Conservation (phyloP, 2,113 vertebrate genomes). For the Diadophis punctatus region DNA sequence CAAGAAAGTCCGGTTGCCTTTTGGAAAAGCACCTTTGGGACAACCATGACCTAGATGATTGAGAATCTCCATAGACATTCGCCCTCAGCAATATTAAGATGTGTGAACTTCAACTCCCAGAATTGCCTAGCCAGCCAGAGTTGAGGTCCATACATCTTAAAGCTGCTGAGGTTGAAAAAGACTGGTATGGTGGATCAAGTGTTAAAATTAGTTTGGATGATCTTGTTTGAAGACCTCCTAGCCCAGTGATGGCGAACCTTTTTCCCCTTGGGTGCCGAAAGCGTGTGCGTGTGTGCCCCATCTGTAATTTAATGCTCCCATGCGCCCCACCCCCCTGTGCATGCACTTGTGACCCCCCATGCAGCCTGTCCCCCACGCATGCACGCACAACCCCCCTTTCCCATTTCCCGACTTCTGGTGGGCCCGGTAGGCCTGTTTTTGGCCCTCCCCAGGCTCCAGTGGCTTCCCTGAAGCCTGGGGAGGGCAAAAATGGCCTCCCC, state of each 20-base stretch:
- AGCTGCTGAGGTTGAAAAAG: neutral
- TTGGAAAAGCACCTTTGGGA: neutral
- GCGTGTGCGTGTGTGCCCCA: no score
- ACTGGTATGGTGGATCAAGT: neutral
- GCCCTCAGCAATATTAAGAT: neutral
- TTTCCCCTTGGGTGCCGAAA: no score
- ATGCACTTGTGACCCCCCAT: no score
- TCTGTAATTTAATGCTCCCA: no score
- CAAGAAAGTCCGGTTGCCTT: neutral
- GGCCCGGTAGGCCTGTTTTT: no score
- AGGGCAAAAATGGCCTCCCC: no score
- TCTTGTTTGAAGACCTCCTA: neutral
- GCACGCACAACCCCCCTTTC: no score
- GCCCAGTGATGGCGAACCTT: neutral
- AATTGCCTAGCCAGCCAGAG: neutral
- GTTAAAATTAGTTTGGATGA: neutral
- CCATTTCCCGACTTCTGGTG: no score
- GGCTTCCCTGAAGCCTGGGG: no score
- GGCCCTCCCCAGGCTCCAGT: no score
- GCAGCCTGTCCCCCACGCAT: no score
- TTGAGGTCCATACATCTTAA: neutral
- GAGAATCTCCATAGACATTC: neutral
- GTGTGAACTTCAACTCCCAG: neutral
- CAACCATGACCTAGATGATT: neutral
- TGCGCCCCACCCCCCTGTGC: no score